A percentile compares a stretch with the other conserved stretches of the same genome.
Conservation (phyloP, 2,888 invertebrate species). For the Dermolepida albohirtum region DNA sequence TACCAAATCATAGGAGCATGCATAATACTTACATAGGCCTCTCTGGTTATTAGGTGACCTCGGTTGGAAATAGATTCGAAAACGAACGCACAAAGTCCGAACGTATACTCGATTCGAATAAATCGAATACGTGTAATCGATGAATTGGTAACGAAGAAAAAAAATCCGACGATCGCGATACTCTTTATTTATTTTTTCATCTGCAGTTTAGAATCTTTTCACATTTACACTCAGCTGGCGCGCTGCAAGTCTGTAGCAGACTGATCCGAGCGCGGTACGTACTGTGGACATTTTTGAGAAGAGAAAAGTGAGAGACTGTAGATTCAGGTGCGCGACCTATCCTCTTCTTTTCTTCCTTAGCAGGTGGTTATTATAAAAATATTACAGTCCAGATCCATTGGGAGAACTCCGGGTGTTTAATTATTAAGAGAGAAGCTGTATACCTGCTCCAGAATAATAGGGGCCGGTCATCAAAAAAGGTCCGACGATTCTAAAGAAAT, state of each 20-base stretch:
- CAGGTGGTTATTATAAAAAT: slow-evolving; percentile 36
- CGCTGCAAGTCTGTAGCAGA: slow-evolving; percentile 17
- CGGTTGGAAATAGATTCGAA: slow-evolving; percentile 45
- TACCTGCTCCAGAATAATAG: no score
- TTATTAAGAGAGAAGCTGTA: no score
- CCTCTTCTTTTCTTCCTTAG: slow-evolving; percentile 16
- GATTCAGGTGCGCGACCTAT: slow-evolving; percentile 27
- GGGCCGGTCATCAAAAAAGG: no score
- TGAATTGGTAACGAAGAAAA: slow-evolving; percentile 5
- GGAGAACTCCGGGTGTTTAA: no score
- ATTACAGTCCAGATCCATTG: slow-evolving; percentile 1
- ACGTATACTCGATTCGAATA: neutral
- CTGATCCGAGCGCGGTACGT: slow-evolving; percentile 10
- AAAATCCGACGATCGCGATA: neutral
- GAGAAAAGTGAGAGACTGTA: slow-evolving; percentile 22
- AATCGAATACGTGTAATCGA: neutral
- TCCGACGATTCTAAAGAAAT: no score
- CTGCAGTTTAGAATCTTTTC: neutral
- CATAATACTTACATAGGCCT: neutral
- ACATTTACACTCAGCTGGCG: neutral
- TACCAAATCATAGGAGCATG: slow-evolving; percentile 48
- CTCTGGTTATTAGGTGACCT: slow-evolving; percentile 29
- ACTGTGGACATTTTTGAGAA: slow-evolving; percentile 25
- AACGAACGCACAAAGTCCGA: slow-evolving; percentile 49
- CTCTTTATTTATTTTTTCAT: slow-evolving; percentile 1